Evolutionary conservation across 2,888 invertebrate species (phyloP).

Genomic region (Drosophila nigricruria): DNA sequence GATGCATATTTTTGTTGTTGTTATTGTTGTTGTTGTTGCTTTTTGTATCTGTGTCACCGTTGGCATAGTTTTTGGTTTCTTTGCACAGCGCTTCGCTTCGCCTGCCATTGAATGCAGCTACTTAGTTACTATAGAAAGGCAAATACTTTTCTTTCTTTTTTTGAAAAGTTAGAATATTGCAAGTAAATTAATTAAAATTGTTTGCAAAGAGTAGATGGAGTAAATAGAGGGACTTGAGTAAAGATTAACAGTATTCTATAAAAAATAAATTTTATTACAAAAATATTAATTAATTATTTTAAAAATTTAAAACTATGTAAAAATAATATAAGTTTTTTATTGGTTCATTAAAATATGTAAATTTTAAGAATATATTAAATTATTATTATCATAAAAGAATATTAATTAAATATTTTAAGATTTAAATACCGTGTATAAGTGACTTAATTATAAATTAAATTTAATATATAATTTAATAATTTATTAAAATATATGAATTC

Average conservation of each 20-base stretch:
- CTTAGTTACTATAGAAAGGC: background rate
- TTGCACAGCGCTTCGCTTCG: slow-evolving; percentile 10
- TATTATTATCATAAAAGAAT: no score
- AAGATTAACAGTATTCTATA: background rate
- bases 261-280: background rate
- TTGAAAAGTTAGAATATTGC: background rate
- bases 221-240: background rate
- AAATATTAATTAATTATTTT: no score
- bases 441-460: no score
- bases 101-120: slow-evolving; percentile 17
- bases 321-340: no score
- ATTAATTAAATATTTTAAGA: no score
- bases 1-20: slow-evolving; percentile 1
- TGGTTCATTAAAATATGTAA: background rate
- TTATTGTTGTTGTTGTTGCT: background rate
- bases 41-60: slow-evolving; percentile 4
- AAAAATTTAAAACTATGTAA: no score
- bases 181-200: slow-evolving; percentile 16
- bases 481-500: no score
- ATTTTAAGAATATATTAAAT: no score
- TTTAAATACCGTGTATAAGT: no score
- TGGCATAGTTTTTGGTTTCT: slow-evolving; percentile 13
- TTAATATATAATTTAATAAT: no score
- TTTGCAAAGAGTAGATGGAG: background rate
- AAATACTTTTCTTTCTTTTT: background rate